Evolutionary conservation across 2,888 invertebrate genomes (phyloP), one percentile per base, ranked within the genome.

Genomic region (Plagiodera versicolora): DNA sequence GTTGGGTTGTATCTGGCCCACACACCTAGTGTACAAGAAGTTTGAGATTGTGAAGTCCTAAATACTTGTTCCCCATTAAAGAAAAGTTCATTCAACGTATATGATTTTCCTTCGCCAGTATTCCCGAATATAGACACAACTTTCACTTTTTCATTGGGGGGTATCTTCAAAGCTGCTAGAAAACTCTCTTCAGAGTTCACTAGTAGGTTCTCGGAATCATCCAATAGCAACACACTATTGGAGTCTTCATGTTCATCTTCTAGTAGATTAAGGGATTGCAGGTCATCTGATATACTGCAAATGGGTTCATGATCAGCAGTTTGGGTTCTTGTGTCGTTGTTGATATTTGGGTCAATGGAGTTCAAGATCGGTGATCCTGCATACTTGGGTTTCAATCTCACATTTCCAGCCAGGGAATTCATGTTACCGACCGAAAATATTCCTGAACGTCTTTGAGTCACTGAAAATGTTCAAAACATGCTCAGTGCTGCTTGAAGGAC

Each of bases 121-220:
- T 91, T 92, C 1, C 93, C 93, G 80, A 92, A 91, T 72, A 93
- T 90, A 10, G 92, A 89, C 0, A 92, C 86, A 14, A 92, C 91
- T 80, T 92, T 92, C 11, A 92, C 86, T 77, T 86, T 87, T 11
- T 79, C 77, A 48, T 77, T 79, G 46, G 81, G 81, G 6, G 74
- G 71, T 56, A 85, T 84, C 50, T 80, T 80, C 19, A 87, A 73
- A 56, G 78, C 78, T 32, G 78, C 75, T 9, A 83, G 73, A 74
- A 88, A 85, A 71, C 85, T 77, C 63, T 86, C 84, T 1, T 82
- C 81, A 39, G 81, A 83, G 4, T 82, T 76, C 6, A 89, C 84
- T 71, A 83, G 83, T 10, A 89, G 75, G 65, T 82, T 80, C 77
- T 89, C 89, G 65, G 83, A 81, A 55, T 82, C 86, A 71, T 89